phyloP scores from a whole-genome alignment of 2,113 vertebrate genomes.

The Anser brachyrhynchus region DNA sequence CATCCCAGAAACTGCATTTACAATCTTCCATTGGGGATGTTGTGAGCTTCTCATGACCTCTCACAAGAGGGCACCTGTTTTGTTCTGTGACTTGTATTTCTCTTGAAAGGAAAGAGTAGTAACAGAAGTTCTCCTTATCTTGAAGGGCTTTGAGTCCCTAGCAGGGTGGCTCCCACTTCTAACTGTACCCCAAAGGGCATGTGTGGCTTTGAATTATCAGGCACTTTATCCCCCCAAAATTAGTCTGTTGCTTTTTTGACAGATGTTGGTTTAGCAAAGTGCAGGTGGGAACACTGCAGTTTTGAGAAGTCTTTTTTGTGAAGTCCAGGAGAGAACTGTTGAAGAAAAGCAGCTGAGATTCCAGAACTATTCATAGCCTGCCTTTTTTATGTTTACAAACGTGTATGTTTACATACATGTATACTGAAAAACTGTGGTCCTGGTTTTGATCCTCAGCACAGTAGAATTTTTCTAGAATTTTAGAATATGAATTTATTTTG shows the following conservation, averaged over 20 bases:
- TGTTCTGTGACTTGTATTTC: background rate
- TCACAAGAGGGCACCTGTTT: background rate
- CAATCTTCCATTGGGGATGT: background rate
- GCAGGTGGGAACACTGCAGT: background rate
- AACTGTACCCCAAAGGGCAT: fast-evolving
- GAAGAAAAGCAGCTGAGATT: background rate
- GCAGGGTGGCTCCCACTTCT: background rate
- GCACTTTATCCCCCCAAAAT: fast-evolving
- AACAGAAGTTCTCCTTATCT: background rate
- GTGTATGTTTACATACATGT: fast-evolving
- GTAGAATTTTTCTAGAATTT: background rate
- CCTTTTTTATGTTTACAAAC: background rate
- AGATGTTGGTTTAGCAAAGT: background rate
- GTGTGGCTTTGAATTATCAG: background rate
- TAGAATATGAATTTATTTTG: background rate
- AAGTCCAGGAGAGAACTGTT: background rate
- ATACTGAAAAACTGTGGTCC: background rate
- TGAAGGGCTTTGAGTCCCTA: background rate
- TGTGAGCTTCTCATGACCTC: background rate
- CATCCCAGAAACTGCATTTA: background rate
- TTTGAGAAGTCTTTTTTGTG: background rate
- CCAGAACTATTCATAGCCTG: background rate
- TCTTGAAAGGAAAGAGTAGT: background rate
- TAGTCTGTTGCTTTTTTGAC: background rate
- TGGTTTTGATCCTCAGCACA: background rate